Evolutionary conservation across 2,797 vertebrate species (phyloP).

Genomic region (Schizothorax lantsangensis): DNA sequence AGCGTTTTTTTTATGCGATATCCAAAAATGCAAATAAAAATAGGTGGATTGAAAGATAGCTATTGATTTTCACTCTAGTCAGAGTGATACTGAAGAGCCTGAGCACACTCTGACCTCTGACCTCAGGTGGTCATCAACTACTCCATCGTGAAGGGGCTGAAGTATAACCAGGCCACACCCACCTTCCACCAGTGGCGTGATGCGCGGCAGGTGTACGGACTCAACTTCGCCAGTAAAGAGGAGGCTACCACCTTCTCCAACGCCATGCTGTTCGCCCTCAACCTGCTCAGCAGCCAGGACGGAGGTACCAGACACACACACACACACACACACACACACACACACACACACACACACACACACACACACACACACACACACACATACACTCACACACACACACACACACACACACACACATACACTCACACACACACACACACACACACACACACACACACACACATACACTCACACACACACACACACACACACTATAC

Average conservation of each 20-base stretch:
- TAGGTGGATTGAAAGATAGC: background rate
- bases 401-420: no score
- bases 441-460: no score
- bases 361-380: background rate
- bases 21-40: background rate
- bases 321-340: background rate
- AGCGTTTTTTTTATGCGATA: background rate
- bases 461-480: no score
- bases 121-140: constrained; percentile 97
- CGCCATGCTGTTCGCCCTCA: constrained; percentile 95
- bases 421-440: no score
- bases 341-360: no score
- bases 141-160: constrained; percentile 97
- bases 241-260: constrained; percentile 97
- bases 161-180: constrained; percentile 98
- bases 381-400: no score
- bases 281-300: constrained; percentile 94
- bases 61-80: background rate
- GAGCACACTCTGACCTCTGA: constrained; percentile 8
- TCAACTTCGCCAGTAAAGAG: constrained; percentile 98
- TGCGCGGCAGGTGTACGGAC: constrained; percentile 94
- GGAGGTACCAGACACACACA: constrained; percentile 71
- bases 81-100: background rate
- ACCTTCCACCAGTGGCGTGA: constrained; percentile 99
- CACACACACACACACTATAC: no score